These are phyloP conservation scores for Gnatocerus cornutus DNA, from an alignment of 2,888 invertebrate genomes.

Conservation along the genomic window DNA sequence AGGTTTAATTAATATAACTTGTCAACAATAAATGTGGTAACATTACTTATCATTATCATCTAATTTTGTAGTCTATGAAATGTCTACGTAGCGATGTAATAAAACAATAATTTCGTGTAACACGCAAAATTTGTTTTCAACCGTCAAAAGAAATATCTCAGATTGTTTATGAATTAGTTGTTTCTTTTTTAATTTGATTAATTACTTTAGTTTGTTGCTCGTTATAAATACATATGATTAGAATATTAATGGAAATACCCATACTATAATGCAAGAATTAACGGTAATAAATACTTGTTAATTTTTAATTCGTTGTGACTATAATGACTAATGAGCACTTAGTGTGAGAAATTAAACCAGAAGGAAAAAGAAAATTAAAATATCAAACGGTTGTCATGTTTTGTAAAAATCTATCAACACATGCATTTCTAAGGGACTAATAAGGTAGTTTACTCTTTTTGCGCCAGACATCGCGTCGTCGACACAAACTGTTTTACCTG, in stretches of 20 bases:
- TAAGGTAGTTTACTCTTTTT: no score
- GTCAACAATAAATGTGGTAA: not conserved
- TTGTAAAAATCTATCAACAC: no score
- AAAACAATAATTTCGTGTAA: not conserved
- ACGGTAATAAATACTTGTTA: slow-evolving; percentile 1
- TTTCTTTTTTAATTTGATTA: not conserved
- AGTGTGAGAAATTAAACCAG: no score
- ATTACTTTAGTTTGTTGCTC: not conserved
- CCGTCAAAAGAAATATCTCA: no score
- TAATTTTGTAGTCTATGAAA: not conserved
- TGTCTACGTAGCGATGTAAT: not conserved
- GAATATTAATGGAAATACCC: not conserved
- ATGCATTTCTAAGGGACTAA: no score
- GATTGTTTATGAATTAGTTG: not conserved
- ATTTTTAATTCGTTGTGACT: not conserved
- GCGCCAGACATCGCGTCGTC: no score
- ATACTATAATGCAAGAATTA: not conserved
- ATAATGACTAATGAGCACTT: no score
- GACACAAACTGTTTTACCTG: no score
- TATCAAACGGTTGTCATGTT: no score
- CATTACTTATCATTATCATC: slow-evolving; percentile 1
- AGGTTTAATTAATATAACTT: not conserved
- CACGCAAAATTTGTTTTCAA: not conserved
- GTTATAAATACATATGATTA: no score
- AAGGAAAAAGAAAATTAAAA: no score